Evolutionary conservation across 92 coral and sea anemone species (phyloP).

Genomic region (Bergia sp.): DNA sequence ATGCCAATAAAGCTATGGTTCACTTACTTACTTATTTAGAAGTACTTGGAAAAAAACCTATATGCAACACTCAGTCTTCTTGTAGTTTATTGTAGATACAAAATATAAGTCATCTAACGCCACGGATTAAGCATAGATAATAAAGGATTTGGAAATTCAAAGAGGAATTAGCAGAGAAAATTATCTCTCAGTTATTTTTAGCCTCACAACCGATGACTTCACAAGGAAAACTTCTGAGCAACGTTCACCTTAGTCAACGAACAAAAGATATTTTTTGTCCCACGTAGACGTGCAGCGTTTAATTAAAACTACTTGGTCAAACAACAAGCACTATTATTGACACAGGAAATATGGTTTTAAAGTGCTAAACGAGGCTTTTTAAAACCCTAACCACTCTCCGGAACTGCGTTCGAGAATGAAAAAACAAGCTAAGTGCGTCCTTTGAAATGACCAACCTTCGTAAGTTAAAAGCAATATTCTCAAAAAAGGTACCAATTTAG

Average conservation of each 20-base stretch:
- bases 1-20: too few species aligned
- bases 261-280: background rate
- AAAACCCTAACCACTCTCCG: background rate
- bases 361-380: constrained; percentile 1
- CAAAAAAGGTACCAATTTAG: background rate
- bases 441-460: background rate
- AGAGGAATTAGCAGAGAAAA: background rate
- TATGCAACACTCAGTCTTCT: too few species aligned
- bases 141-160: background rate
- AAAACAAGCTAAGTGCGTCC: background rate
- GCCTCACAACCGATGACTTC: background rate
- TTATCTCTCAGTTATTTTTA: background rate
- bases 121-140: background rate
- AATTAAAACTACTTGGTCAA: constrained; percentile 22
- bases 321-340: constrained; percentile 2
- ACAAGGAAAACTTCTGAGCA: background rate
- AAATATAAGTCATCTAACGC: too few species aligned
- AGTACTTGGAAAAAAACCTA: too few species aligned
- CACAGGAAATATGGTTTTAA: background rate
- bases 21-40: too few species aligned
- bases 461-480: background rate
- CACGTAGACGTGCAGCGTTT: constrained; percentile 7
- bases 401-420: background rate
- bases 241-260: background rate
- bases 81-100: too few species aligned